These are phyloP conservation scores for Bagarius yarrelli DNA, from an alignment of 2,113 vertebrate species.

Conservation along the genomic window DNA sequence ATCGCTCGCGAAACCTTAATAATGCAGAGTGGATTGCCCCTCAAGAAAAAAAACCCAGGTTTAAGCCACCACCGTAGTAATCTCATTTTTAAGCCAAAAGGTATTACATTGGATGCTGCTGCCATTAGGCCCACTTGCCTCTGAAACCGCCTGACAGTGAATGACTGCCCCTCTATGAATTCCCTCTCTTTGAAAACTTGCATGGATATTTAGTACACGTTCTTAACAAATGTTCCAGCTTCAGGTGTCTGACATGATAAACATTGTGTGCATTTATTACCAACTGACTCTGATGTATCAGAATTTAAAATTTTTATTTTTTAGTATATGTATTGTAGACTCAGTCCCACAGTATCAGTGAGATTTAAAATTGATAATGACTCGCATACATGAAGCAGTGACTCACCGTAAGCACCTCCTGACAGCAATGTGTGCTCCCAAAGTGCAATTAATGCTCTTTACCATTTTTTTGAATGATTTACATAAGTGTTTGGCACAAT, in stretches of 20 bases:
- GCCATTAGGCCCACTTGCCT: too few species aligned
- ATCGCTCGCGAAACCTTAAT: too few species aligned
- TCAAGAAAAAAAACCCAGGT: too few species aligned
- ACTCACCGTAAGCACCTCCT: neutral
- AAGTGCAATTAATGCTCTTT: neutral
- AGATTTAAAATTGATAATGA: slow-evolving; percentile 37
- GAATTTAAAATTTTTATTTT: slow-evolving; percentile 6
- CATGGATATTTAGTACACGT: too few species aligned
- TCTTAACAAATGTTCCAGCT: slow-evolving; percentile 57
- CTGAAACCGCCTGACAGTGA: too few species aligned
- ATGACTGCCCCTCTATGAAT: too few species aligned
- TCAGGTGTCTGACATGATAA: slow-evolving; percentile 55
- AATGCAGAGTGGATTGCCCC: too few species aligned
- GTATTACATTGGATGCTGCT: too few species aligned
- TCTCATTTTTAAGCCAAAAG: too few species aligned
- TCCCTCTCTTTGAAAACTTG: too few species aligned
- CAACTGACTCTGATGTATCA: neutral
- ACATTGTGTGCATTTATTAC: slow-evolving; percentile 14
- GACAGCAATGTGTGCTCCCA: slow-evolving; percentile 8
- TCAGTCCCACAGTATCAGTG: slow-evolving; percentile 9
- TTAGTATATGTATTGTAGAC: neutral
- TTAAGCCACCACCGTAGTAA: too few species aligned
- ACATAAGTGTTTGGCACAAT: neutral
- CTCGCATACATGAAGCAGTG: slow-evolving; percentile 27
- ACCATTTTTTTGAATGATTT: neutral